Conservation (phyloP, 2,113 vertebrate species). For the Ploceus nigricollis region DNA sequence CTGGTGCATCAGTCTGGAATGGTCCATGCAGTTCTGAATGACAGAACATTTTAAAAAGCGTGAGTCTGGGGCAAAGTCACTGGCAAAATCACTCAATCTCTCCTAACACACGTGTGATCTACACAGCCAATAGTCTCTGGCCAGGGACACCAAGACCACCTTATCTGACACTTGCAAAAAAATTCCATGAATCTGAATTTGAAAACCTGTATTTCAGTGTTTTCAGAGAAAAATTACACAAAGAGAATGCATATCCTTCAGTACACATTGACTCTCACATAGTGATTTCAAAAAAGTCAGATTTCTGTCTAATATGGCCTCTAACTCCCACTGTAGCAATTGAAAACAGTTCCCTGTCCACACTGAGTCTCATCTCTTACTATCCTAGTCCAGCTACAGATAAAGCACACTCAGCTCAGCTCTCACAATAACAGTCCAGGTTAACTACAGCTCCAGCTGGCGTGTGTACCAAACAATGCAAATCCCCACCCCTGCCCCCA, state of each 20-base stretch:
- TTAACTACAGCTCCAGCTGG: not conserved
- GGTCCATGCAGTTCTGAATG: not conserved
- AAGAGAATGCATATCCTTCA: not conserved
- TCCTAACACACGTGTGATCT: not conserved
- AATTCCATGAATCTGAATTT: not conserved
- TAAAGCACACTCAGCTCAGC: not conserved
- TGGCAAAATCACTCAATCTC: not conserved
- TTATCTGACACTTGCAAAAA: not conserved
- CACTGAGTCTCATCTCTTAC: not conserved
- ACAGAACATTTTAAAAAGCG: not conserved
- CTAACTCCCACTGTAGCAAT: not conserved
- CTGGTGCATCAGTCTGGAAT: not conserved
- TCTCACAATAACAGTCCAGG: not conserved
- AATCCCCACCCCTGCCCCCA: not conserved
- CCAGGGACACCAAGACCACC: not conserved
- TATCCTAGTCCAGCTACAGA: not conserved
- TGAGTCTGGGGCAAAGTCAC: not conserved
- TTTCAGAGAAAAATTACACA: not conserved
- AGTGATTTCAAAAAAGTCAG: not conserved
- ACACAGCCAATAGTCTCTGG: not conserved
- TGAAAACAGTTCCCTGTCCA: not conserved
- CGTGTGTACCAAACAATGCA: fast-evolving
- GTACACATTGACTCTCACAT: not conserved
- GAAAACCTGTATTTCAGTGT: not conserved
- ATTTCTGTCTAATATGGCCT: not conserved